phyloP scores from a whole-genome alignment of 2,797 vertebrate genomes.

The Acanthornis magna region DNA sequence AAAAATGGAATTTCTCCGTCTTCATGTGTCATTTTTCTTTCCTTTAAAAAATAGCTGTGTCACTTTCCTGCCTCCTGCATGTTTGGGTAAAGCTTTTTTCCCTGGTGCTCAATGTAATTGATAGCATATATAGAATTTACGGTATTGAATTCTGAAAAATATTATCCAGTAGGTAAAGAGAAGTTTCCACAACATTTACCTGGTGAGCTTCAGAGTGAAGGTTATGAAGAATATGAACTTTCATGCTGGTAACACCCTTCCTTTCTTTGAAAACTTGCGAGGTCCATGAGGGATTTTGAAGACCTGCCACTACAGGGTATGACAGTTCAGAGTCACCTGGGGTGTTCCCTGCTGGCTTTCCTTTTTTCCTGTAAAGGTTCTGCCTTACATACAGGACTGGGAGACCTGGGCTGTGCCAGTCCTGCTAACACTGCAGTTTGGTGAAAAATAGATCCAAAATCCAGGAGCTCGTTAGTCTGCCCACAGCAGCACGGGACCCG shows the following conservation, averaged over 20 bases:
- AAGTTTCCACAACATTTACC: not conserved
- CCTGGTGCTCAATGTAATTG: not conserved
- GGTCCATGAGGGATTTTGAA: not conserved
- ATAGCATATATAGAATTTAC: not conserved
- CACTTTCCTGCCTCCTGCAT: not conserved
- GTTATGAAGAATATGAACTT: not conserved
- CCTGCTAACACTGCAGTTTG: not conserved
- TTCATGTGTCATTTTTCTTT: not conserved
- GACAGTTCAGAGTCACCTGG: not conserved
- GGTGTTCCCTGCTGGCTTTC: not conserved
- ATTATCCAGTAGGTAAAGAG: not conserved
- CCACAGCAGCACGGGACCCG: not conserved
- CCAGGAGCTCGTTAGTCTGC: not conserved
- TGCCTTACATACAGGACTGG: rapidly evolving
- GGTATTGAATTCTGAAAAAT: not conserved
- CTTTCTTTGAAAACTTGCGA: not conserved
- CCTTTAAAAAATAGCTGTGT: not conserved
- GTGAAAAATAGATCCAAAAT: not conserved
- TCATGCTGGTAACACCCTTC: not conserved
- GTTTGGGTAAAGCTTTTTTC: not conserved
- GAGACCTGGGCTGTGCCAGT: not conserved
- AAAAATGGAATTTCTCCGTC: not conserved
- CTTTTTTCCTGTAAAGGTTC: not conserved
- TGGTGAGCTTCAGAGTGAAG: not conserved
- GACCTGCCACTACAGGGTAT: not conserved